Percentiles rank a stretch among this genome's conserved stretches.
phyloP scores from a whole-genome alignment of 2,797 vertebrate genomes.

The Phalanger gymnotis region DNA sequence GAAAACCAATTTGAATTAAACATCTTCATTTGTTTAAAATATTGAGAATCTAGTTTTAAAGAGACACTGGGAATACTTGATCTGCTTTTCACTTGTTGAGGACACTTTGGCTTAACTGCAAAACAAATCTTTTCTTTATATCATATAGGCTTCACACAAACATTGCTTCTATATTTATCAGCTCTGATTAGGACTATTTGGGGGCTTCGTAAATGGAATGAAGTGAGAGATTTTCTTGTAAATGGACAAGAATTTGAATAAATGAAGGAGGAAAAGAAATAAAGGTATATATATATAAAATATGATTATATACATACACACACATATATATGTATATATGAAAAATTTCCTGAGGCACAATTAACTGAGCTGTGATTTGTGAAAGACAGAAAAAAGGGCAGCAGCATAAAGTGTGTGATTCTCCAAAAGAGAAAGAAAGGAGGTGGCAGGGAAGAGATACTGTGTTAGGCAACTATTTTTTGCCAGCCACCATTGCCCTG shows the following conservation, averaged over 20 bases:
- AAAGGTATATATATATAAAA: not conserved
- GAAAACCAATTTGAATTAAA: not conserved
- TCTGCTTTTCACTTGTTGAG: conserved; percentile 52
- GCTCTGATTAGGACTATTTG: conserved; percentile 6
- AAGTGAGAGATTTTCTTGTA: conserved; percentile 16
- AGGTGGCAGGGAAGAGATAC: not conserved
- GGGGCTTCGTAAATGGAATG: not conserved
- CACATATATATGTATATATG: not conserved
- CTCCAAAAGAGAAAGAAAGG: not conserved
- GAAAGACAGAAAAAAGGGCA: not conserved
- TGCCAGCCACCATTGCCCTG: not conserved
- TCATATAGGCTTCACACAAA: not conserved
- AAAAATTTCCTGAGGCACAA: not conserved
- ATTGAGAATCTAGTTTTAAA: not conserved
- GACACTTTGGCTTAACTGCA: conserved; percentile 11
- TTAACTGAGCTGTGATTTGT: not conserved
- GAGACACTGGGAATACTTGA: conserved; percentile 45
- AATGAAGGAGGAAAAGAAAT: not conserved
- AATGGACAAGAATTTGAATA: not conserved
- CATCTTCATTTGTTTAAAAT: not conserved
- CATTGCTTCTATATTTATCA: not conserved
- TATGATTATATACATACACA: too few species aligned
- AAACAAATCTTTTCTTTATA: not conserved
- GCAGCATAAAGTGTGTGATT: not conserved
- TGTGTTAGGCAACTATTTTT: not conserved